Percentiles rank a stretch among this genome's conserved stretches.
These are phyloP conservation scores for Stegana nigrithorax DNA, from an alignment of 2,888 invertebrate species.

Conservation along the genomic window DNA sequence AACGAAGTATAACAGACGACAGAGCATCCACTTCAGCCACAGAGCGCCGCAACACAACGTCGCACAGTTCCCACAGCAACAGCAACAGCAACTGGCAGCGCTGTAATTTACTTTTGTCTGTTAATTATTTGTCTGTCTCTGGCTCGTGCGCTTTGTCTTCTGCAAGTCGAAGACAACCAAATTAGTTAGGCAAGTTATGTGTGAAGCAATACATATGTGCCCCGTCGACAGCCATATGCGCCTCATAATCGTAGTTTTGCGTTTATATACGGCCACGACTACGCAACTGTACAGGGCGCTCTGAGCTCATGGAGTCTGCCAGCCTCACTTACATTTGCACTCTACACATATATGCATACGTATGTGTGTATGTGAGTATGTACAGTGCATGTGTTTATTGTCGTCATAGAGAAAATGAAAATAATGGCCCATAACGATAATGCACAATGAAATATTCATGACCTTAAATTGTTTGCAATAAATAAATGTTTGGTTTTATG, in stretches of 20 bases:
- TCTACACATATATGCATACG: background rate
- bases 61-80: background rate
- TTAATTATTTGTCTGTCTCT: constrained; percentile 9
- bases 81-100: background rate
- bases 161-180: constrained; percentile 13
- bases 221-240: no score
- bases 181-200: constrained; percentile 12
- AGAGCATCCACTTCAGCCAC: no score
- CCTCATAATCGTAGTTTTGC: background rate
- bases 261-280: background rate
- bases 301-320: no score
- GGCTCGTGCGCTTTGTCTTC: background rate
- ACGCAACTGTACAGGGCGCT: background rate
- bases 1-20: constrained; percentile 8
- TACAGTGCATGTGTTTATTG: constrained; percentile 10
- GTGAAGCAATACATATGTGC: background rate
- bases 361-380: background rate
- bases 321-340: background rate
- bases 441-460: constrained; percentile 15
- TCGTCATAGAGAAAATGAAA: constrained; percentile 10
- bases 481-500: background rate
- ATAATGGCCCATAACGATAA: constrained; percentile 15
- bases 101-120: constrained; percentile 11
- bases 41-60: no score
- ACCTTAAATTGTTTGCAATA: constrained; percentile 14